Percentiles rank a stretch among this genome's conserved stretches.
These are phyloP conservation scores for Anthoptus insignis DNA, from an alignment of 2,888 invertebrate species.

Conservation along the genomic window DNA sequence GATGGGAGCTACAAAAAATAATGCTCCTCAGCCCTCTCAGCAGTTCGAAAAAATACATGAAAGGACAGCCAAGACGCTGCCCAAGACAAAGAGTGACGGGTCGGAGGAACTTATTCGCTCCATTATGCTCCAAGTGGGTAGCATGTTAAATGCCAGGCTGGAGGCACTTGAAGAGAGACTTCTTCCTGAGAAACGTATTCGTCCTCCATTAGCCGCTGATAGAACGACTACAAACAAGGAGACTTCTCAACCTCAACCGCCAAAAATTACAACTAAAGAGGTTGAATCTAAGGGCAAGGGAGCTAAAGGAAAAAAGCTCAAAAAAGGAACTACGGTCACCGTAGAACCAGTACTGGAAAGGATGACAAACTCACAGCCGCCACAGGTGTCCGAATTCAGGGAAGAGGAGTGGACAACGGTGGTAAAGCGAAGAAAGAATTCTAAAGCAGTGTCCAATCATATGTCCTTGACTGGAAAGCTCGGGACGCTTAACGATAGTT, in stretches of 20 bases:
- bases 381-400: background rate
- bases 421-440: background rate
- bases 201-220: constrained; percentile 17
- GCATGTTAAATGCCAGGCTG: constrained; percentile 25
- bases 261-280: background rate
- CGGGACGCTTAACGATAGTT: background rate
- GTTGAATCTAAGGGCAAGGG: background rate
- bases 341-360: background rate
- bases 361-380: background rate
- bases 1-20: background rate
- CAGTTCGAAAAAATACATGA: background rate
- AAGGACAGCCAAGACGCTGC: background rate
- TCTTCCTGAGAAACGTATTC: constrained; percentile 9
- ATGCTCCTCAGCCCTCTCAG: background rate
- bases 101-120: background rate
- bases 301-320: background rate
- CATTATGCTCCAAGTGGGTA: constrained; percentile 17
- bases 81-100: background rate
- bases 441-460: background rate
- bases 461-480: background rate
- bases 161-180: constrained; percentile 27
- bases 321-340: background rate
- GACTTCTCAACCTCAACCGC: background rate
- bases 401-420: background rate
- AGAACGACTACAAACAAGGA: background rate